Evolutionary conservation across 2,797 vertebrate genomes (phyloP).

Genomic region (Platyrinchus mystaceus): DNA sequence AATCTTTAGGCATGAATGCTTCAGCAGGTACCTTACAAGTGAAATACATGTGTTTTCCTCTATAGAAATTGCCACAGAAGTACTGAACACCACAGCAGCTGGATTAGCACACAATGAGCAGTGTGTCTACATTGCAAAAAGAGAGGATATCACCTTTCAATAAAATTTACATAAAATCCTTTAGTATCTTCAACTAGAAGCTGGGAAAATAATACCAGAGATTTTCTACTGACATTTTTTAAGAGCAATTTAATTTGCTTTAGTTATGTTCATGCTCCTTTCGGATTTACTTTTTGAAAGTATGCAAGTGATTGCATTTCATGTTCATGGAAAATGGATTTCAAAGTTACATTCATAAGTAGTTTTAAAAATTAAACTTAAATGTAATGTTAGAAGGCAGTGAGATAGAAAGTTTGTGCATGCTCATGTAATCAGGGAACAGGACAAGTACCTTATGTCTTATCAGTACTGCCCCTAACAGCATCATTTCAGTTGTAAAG

Average conservation of each 20-base stretch:
- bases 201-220: neutral
- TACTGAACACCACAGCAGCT: neutral
- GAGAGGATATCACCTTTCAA: neutral
- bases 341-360: neutral
- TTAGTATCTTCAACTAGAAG: neutral
- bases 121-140: neutral
- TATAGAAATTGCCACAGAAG: neutral
- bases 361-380: neutral
- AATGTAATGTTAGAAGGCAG: neutral
- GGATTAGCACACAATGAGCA: neutral
- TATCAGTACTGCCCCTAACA: neutral
- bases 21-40: neutral
- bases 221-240: slow-evolving; percentile 12
- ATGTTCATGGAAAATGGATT: slow-evolving; percentile 4
- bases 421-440: neutral
- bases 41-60: neutral
- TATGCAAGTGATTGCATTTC: neutral
- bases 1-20: neutral
- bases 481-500: neutral
- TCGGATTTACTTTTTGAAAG: neutral
- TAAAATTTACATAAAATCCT: slow-evolving; percentile 30
- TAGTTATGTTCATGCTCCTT: neutral
- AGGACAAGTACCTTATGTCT: neutral
- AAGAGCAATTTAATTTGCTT: slow-evolving; percentile 7
- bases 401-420: neutral